Evolutionary conservation across 2,888 invertebrate species (phyloP).

Genomic region (Thalpophila matura): DNA sequence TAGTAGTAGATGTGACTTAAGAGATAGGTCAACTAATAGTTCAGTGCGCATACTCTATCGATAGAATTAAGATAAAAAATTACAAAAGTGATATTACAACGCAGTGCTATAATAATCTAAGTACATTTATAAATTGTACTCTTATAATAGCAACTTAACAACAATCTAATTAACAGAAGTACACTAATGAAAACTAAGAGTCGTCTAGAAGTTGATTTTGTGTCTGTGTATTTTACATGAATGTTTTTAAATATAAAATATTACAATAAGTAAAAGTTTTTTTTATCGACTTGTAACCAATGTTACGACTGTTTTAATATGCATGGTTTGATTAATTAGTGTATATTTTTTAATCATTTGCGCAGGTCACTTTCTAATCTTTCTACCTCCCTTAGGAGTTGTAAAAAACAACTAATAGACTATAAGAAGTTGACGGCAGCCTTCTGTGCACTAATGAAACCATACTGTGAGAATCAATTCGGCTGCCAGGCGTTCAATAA

Average conservation of each 20-base stretch:
- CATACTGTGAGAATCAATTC: background rate
- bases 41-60: conserved; percentile 51
- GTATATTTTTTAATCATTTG: background rate
- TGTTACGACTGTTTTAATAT: background rate
- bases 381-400: too few relatives aligned
- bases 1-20: conserved; percentile 56
- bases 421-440: background rate
- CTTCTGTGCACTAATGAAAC: background rate
- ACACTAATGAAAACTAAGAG: conserved; percentile 52
- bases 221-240: conserved; percentile 58
- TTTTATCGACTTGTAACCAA: background rate
- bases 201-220: conserved; percentile 27
- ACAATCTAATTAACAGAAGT: conserved; percentile 64
- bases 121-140: conserved; percentile 68
- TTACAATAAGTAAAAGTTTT: background rate
- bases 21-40: conserved; percentile 55
- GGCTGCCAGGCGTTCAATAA: background rate
- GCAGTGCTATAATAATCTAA: conserved; percentile 72
- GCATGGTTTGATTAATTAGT: background rate
- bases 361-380: background rate
- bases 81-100: conserved; percentile 67
- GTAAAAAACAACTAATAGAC: too few relatives aligned
- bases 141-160: conserved; percentile 61
- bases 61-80: conserved; percentile 48
- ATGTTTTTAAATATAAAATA: conserved; percentile 11